Percentiles rank a stretch among this genome's conserved stretches.
Conservation (phyloP, 2,888 invertebrate species). For the Frankliniella intonsa region DNA sequence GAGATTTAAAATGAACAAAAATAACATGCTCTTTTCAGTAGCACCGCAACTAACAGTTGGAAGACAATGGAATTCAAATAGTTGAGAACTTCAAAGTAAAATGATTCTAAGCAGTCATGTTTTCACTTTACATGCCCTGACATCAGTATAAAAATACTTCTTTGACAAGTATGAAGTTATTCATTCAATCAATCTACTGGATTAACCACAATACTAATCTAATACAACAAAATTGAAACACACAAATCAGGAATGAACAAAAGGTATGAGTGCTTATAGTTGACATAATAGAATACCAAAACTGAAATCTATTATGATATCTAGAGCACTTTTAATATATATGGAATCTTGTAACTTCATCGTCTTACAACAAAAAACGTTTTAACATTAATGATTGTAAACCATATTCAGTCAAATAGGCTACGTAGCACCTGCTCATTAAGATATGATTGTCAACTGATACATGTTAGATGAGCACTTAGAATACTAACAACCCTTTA, state of each 20-base stretch:
- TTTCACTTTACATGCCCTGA: too few relatives aligned
- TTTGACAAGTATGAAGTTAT: background rate
- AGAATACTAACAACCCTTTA: background rate
- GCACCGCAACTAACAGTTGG: background rate
- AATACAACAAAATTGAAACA: background rate
- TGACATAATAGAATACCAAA: background rate
- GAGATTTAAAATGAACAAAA: too few relatives aligned
- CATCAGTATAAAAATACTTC: too few relatives aligned
- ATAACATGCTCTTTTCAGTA: background rate
- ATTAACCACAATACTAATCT: background rate
- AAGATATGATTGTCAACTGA: background rate
- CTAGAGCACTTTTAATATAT: background rate
- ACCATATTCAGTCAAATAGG: conserved; percentile 7
- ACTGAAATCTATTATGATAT: background rate
- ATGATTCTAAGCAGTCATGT: too few relatives aligned
- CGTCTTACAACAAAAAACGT: background rate
- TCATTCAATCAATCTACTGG: background rate
- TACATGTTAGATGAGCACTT: background rate
- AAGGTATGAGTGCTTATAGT: background rate
- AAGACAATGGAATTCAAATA: background rate
- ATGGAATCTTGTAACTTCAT: background rate
- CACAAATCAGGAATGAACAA: conserved; percentile 4
- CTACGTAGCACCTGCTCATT: background rate
- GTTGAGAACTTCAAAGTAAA: background rate
- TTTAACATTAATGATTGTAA: background rate